phyloP scores from a whole-genome alignment of 2,888 invertebrate genomes.

The Ichneumon xanthorius region DNA sequence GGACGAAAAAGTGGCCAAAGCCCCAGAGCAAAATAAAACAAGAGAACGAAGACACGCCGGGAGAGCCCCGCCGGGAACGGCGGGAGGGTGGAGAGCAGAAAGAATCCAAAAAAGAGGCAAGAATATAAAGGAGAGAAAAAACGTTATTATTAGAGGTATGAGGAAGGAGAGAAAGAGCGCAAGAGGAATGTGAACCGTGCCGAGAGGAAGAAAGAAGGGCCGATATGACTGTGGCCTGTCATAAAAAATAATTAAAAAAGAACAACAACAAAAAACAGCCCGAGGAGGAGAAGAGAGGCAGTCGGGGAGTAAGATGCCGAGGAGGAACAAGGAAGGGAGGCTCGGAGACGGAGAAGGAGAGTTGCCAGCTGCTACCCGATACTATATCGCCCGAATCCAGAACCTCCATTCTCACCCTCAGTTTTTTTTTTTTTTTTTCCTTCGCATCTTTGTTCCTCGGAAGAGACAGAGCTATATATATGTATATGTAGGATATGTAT shows the following conservation, averaged over 20 bases:
- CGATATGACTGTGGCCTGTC: slow-evolving; percentile 28
- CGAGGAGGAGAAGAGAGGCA: background rate
- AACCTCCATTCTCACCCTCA: slow-evolving; percentile 66
- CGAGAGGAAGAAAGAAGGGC: slow-evolving; percentile 24
- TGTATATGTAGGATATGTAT: background rate
- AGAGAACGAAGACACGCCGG: background rate
- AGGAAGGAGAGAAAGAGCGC: slow-evolving; percentile 32
- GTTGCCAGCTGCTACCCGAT: slow-evolving; percentile 71
- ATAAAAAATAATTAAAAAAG: slow-evolving; percentile 39
- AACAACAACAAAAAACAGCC: background rate
- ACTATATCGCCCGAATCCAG: slow-evolving; percentile 70
- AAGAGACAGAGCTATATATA: slow-evolving; percentile 27
- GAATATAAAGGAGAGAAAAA: slow-evolving; percentile 47
- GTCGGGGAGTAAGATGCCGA: slow-evolving; percentile 21
- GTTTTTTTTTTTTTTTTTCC: slow-evolving; percentile 33
- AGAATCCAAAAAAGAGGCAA: slow-evolving; percentile 55
- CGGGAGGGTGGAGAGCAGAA: slow-evolving; percentile 24
- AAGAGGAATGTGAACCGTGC: background rate
- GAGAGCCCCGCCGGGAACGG: slow-evolving; percentile 5
- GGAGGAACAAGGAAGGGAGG: slow-evolving; percentile 35
- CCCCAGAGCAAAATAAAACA: slow-evolving; percentile 20
- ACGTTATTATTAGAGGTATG: slow-evolving; percentile 28
- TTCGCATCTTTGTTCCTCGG: slow-evolving; percentile 18
- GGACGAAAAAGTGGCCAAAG: slow-evolving; percentile 50
- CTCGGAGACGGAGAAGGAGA: slow-evolving; percentile 22